Conservation (phyloP, 2,797 vertebrate genomes). For the Thaleichthys pacificus region DNA sequence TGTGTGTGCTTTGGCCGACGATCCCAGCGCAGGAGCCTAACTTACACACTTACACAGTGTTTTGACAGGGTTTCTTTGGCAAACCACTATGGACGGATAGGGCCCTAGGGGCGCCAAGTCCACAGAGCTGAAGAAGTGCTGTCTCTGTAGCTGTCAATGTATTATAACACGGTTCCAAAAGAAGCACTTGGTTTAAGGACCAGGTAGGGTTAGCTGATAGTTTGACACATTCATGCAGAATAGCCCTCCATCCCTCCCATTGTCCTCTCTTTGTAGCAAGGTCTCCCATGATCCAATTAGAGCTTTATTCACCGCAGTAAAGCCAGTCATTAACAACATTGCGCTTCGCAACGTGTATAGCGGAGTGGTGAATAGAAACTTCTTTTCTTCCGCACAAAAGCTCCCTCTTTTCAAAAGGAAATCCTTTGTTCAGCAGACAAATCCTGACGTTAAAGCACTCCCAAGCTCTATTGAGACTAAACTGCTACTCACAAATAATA, state of each 20-base stretch:
- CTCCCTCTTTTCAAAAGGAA: conserved; percentile 59
- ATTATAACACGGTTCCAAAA: conserved; percentile 38
- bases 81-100: conserved; percentile 51
- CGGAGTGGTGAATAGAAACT: conserved; percentile 66
- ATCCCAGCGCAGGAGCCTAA: conserved; percentile 44
- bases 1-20: conserved; percentile 51
- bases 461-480: conserved; percentile 66
- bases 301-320: conserved; percentile 64
- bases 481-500: conserved; percentile 58
- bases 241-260: too few species aligned
- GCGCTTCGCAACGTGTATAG: conserved; percentile 68
- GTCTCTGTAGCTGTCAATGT: conserved; percentile 35
- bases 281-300: conserved; percentile 52
- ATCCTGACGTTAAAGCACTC: conserved; percentile 61
- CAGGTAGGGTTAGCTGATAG: too few species aligned
- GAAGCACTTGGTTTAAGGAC: neutral
- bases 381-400: conserved; percentile 60
- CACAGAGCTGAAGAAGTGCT: conserved; percentile 35
- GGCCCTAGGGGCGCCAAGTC: conserved; percentile 42
- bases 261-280: conserved; percentile 27
- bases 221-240: too few species aligned
- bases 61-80: conserved; percentile 59
- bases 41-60: conserved; percentile 50
- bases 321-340: conserved; percentile 65
- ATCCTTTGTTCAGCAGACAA: conserved; percentile 64